Evolutionary conservation across 2,797 vertebrate species (phyloP), one percentile per base, ranked within the genome.

Genomic region (Selene dorsalis): DNA sequence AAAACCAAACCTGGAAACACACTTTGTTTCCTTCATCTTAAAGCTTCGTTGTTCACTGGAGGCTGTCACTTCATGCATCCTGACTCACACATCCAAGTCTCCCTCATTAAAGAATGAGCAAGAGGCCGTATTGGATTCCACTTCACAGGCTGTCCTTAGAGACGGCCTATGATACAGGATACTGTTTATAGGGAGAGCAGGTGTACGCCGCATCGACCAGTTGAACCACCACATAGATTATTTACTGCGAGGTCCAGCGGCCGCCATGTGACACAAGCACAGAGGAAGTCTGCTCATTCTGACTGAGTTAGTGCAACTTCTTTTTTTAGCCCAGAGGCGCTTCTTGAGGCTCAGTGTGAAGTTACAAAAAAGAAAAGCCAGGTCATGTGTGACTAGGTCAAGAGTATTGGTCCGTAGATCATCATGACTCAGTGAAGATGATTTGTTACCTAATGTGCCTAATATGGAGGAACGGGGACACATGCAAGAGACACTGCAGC

Each of bases 161-260:
- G 88, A 79, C 45, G 6, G 50, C 41, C 77, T 62, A 55, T 75
- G 89, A 86, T 71, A 90, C 77, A 14, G n/a, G 89, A 91, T 83
- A 75, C 79, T 79, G 87, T 78, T 87, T 75, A 67, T 32, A 41
- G 56, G 52, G 47, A 84, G 84, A 87, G 84, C 89, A 90, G 88
- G 85, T 91, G 93, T 92, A 75, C 81, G 18, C 80, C 20, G 59
- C 80, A 88, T 85, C 67, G 82, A 88, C 85, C 65, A 28, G 66
- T 48, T 47, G 39, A 74, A 75, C 84, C 79, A 6, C 65, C 22
- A 11, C 74, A 84, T 94, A 57, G 77, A 94, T 94, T 91, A 95
- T 95, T 95, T 69, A 94, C 73, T 13, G 68, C 3, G 4, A 65
- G 78, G 67, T 80, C 74, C 79, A 38, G 79, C 84, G 79, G 85